Evolutionary conservation across 53 echinoderm and acorn worm genomes (phyloP), one percentile per base, ranked within the genome.

Genomic region (Henricia sp.): DNA sequence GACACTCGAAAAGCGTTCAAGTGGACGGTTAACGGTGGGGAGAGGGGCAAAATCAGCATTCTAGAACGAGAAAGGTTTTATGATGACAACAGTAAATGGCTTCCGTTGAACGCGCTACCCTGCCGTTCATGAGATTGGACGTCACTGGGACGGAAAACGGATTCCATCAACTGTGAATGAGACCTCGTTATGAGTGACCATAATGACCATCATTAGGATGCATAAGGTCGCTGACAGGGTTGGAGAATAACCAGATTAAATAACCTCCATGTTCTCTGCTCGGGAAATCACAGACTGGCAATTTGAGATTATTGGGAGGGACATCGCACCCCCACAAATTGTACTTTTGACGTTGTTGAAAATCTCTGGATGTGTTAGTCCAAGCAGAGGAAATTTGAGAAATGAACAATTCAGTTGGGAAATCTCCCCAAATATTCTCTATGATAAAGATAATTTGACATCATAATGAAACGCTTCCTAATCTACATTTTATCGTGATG

Each of bases 81-180:
- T 34, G 67, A 34, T 37, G 36, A 67, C 36, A 67, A 39, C 17
- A 34, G 26, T 13, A 24, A 67, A 39, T 8, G 36, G 40, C 32
- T 21, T 21, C 33, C 13, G 67, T 67, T 29, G 37, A 20, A 20
- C 33, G 16, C 28, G 3, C 41, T 41, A n/a, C 42, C 46, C 69
- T 25, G 25, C 69, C 28, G 42, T 69, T 46, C 13, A 40, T 60
- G 62, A 60, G 62, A 60, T 60, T 60, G 62, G 28, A 60, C 33
- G 62, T 60, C 62, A 60, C 30, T 10, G 30, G 16, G 30, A 28
- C 32, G 62, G 27, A 34, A 60, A 60, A 1, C 11, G 62, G 62
- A 60, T 60, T 30, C 62, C 29, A 27, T 60, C 62, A 60, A 16
- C 62, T 11, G 24, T 60, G 62, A 60, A 60, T 60, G 62, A 14